Conservation (phyloP, 2,797 vertebrate genomes). For the Myotis pilosus region DNA sequence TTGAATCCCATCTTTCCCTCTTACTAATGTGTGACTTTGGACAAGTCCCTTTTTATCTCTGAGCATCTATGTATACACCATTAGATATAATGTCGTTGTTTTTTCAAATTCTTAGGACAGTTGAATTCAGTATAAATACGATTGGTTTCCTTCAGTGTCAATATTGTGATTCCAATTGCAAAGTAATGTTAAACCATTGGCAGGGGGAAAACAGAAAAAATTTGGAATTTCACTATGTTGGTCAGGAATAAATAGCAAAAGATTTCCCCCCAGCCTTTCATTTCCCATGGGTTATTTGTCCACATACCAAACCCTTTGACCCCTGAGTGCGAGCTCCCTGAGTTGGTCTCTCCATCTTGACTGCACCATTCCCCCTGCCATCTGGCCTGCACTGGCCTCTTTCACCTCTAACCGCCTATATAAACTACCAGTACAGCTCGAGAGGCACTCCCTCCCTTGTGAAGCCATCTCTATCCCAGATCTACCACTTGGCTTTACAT, state of each 20-base stretch:
- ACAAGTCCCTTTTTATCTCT: neutral
- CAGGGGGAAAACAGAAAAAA: neutral
- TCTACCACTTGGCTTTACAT: neutral
- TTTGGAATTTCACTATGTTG: neutral
- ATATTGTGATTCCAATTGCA: neutral
- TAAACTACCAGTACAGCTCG: neutral
- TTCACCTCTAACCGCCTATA: neutral
- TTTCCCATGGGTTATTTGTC: neutral
- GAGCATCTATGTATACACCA: neutral
- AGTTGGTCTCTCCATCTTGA: neutral
- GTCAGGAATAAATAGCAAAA: neutral
- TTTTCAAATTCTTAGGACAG: neutral
- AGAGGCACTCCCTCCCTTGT: neutral
- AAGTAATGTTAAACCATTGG: neutral
- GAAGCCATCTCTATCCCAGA: neutral
- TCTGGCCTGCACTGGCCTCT: neutral
- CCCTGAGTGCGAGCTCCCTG: neutral
- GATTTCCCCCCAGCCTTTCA: neutral
- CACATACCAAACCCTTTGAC: neutral
- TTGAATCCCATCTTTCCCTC: neutral
- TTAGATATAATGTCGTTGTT: neutral
- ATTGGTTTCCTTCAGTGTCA: neutral
- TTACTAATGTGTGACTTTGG: neutral
- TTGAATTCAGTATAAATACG: neutral
- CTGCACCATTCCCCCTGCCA: neutral